phyloP scores from a whole-genome alignment of 1,140 invertebrate genomes.

The Diorhabda elongata region DNA sequence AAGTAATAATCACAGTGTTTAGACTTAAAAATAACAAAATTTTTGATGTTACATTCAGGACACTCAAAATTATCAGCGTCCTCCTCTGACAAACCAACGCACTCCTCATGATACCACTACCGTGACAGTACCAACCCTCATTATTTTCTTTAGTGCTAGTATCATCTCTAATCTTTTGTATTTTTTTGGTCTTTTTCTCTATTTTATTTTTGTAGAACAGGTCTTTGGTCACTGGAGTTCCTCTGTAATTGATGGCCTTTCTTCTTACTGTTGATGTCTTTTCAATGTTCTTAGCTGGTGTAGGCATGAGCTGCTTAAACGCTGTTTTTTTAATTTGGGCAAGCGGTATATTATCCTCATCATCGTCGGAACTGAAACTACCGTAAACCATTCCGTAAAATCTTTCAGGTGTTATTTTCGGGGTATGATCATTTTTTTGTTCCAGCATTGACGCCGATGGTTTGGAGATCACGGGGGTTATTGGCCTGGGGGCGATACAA shows the following conservation, averaged over 20 bases:
- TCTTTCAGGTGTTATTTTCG: not conserved
- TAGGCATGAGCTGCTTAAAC: not conserved
- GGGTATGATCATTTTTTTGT: not conserved
- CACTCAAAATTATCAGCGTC: not conserved
- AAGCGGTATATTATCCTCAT: constrained; percentile 3
- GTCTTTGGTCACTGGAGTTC: constrained; percentile 4
- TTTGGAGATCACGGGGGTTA: not conserved
- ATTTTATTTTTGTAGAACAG: constrained; percentile 1
- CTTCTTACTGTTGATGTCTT: not conserved
- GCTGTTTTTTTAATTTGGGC: not conserved
- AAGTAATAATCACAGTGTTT: not conserved
- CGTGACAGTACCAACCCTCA: not conserved
- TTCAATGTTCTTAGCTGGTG: not conserved
- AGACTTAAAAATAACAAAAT: constrained; percentile 1
- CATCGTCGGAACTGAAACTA: not conserved
- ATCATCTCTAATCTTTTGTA: too few relatives aligned
- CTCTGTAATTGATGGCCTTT: constrained; percentile 4
- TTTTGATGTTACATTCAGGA: not conserved
- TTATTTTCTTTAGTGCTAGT: too few relatives aligned
- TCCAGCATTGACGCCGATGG: not conserved
- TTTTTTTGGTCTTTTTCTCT: not conserved
- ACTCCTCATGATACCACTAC: not conserved
- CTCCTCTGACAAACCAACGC: constrained; percentile 3
- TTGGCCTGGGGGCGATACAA: not conserved
- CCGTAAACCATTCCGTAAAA: constrained; percentile 4